phyloP scores from a whole-genome alignment of 2,888 invertebrate genomes.

The Tortricodes alternella region DNA sequence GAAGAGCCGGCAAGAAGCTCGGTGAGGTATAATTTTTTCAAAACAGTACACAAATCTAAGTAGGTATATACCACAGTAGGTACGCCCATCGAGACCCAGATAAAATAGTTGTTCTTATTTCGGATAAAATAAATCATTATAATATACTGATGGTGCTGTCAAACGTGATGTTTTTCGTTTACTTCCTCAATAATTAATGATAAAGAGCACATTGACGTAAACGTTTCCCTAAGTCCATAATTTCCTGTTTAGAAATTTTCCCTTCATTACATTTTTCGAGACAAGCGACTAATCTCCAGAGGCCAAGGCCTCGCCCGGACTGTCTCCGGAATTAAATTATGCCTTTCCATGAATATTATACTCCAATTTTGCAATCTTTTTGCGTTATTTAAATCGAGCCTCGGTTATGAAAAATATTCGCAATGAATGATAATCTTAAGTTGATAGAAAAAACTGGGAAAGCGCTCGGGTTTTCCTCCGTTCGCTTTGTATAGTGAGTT shows the following conservation, averaged over 20 bases:
- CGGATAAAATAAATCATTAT: too few relatives aligned
- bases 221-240: slow-evolving; percentile 59
- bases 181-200: background rate
- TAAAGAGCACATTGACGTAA: slow-evolving; percentile 34
- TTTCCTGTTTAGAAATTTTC: slow-evolving; percentile 68
- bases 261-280: slow-evolving; percentile 70
- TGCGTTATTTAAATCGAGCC: slow-evolving; percentile 54
- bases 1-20: too few relatives aligned
- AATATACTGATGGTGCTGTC: too few relatives aligned
- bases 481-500: slow-evolving; percentile 12
- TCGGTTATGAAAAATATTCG: slow-evolving; percentile 52
- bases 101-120: too few relatives aligned
- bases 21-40: too few relatives aligned
- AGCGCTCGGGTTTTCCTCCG: background rate
- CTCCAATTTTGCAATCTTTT: slow-evolving; percentile 68
- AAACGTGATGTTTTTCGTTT: too few relatives aligned
- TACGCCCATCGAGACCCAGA: too few relatives aligned
- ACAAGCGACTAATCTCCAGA: slow-evolving; percentile 68
- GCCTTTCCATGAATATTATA: slow-evolving; percentile 80
- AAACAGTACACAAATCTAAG: too few relatives aligned
- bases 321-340: slow-evolving; percentile 78
- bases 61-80: too few relatives aligned
- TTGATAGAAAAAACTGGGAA: slow-evolving; percentile 17
- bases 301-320: slow-evolving; percentile 50
- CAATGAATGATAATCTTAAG: slow-evolving; percentile 57